phyloP scores from a whole-genome alignment of 1,140 invertebrate genomes.

The Adelges cooleyi region DNA sequence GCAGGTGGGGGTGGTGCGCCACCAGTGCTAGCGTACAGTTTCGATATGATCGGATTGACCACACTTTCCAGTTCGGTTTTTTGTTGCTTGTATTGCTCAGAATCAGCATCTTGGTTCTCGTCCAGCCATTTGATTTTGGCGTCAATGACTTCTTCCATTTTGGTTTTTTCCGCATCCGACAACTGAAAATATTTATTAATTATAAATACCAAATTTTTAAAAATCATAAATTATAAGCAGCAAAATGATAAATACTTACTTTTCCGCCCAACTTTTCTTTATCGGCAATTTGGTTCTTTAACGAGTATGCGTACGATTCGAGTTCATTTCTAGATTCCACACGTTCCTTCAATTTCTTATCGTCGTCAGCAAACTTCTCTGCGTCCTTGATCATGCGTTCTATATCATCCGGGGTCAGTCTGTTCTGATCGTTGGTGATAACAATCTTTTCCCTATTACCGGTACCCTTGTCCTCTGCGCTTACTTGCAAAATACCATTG shows the following conservation, averaged over 20 bases:
- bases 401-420: slow-evolving; percentile 93
- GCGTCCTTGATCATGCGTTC: slow-evolving; percentile 98
- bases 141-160: slow-evolving; percentile 91
- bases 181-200: slow-evolving; percentile 39
- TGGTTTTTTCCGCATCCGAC: slow-evolving; percentile 81
- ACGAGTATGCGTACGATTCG: slow-evolving; percentile 93
- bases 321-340: slow-evolving; percentile 92
- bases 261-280: slow-evolving; percentile 97
- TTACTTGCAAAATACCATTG: slow-evolving; percentile 82
- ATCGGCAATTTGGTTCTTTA: slow-evolving; percentile 95
- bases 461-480: slow-evolving; percentile 94
- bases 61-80: slow-evolving; percentile 95
- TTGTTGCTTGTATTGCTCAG: slow-evolving; percentile 88
- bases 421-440: slow-evolving; percentile 96
- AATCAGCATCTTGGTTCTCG: slow-evolving; percentile 84
- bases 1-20: slow-evolving; percentile 58
- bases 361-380: slow-evolving; percentile 96
- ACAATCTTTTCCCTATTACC: slow-evolving; percentile 97
- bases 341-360: slow-evolving; percentile 92
- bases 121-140: slow-evolving; percentile 98
- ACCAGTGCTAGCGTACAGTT: slow-evolving; percentile 81
- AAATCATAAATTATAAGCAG: not conserved
- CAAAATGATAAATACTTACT: slow-evolving; percentile 37
- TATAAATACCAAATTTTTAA: not conserved
- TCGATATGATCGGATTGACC: slow-evolving; percentile 94